Percentiles rank a stretch among this genome's conserved stretches.
phyloP scores from a whole-genome alignment of 92 coral and sea anemone genomes.

The Zoanthus sociatus region DNA sequence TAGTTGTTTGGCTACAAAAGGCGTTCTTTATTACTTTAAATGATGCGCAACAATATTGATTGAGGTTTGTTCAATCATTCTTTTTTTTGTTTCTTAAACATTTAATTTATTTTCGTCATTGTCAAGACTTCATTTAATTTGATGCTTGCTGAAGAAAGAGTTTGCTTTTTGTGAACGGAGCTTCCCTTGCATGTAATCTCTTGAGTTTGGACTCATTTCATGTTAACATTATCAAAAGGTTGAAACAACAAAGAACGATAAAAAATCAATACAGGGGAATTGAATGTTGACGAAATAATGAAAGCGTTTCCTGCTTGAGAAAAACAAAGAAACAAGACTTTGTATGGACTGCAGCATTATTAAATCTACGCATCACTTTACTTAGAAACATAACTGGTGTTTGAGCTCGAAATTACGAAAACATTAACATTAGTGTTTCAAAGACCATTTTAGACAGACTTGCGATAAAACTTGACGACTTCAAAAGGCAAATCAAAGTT shows the following conservation, averaged over 20 bases:
- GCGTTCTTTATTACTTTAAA: conserved; percentile 32
- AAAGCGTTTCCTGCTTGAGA: conserved; percentile 7
- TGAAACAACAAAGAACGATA: not conserved
- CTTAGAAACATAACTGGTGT: not conserved
- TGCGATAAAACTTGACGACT: not conserved
- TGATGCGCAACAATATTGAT: not conserved
- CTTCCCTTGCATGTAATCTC: not conserved
- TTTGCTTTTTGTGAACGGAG: not conserved
- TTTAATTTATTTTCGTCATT: not conserved
- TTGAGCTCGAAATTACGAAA: not conserved
- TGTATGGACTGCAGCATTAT: not conserved
- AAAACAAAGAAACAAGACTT: not conserved
- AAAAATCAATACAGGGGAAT: conserved; percentile 4
- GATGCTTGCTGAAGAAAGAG: not conserved
- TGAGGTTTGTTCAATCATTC: conserved; percentile 1
- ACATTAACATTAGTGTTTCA: not conserved
- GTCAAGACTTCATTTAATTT: not conserved
- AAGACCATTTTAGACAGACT: not conserved
- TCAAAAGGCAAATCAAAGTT: not conserved
- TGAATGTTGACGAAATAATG: conserved; percentile 26
- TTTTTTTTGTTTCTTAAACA: not conserved
- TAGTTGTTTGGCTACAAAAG: conserved; percentile 25
- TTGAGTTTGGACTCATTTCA: not conserved
- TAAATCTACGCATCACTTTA: not conserved
- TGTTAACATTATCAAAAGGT: not conserved